Evolutionary conservation across 1,140 invertebrate species (phyloP).

Genomic region (Lepidostoma basale): DNA sequence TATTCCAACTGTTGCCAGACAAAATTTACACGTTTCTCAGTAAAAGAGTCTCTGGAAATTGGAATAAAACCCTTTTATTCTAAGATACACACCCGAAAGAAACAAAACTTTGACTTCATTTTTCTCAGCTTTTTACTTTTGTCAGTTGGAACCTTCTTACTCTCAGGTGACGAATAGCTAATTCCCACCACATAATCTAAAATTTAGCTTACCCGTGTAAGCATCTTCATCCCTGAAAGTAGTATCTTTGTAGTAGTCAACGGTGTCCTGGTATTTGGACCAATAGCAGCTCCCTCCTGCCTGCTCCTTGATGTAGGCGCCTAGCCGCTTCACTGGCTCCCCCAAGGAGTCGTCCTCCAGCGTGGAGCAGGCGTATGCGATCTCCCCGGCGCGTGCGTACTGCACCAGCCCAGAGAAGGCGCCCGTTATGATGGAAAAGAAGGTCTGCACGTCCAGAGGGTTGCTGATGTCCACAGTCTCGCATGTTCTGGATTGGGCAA

Average conservation of each 20-base stretch:
- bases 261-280: constrained; percentile 45
- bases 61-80: too few species aligned
- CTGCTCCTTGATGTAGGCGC: constrained; percentile 47
- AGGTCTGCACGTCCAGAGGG: constrained; percentile 51
- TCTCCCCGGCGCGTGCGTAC: constrained; percentile 48
- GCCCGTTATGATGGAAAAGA: constrained; percentile 55
- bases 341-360: constrained; percentile 49
- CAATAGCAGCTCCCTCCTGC: constrained; percentile 48
- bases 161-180: background rate
- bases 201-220: too few species aligned
- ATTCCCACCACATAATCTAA: too few species aligned
- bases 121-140: background rate
- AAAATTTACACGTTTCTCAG: too few species aligned
- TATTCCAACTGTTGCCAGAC: too few species aligned
- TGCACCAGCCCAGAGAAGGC: constrained; percentile 54
- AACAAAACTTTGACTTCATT: too few species aligned
- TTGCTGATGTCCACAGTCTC: constrained; percentile 49
- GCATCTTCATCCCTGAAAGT: constrained; percentile 50
- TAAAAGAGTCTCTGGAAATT: too few species aligned
- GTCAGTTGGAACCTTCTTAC: background rate
- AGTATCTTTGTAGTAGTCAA: constrained; percentile 48
- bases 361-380: constrained; percentile 50
- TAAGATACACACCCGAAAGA: too few species aligned
- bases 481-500: constrained; percentile 48
- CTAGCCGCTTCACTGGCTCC: constrained; percentile 54